phyloP scores from a whole-genome alignment of 1,140 invertebrate species.

The Cyphomyrmex costatus region DNA sequence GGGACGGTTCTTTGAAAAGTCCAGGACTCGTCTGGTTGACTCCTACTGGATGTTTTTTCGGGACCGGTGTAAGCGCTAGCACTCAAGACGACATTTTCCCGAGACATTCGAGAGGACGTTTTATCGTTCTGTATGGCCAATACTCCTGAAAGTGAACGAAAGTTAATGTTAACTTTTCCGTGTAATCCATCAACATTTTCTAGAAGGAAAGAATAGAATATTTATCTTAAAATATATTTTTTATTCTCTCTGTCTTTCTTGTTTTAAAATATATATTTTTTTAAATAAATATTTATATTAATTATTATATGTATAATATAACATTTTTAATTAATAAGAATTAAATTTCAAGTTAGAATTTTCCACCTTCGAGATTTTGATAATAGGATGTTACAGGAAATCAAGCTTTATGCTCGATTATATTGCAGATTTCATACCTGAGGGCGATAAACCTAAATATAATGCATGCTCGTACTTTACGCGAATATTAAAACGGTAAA shows the following conservation, averaged over 20 bases:
- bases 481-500: conserved; percentile 64
- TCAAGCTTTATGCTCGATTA: conserved; percentile 4
- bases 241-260: background rate
- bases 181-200: background rate
- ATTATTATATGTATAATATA: background rate
- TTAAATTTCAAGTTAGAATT: background rate
- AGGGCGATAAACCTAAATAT: conserved; percentile 58
- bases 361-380: background rate
- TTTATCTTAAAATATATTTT: background rate
- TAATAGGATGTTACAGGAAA: background rate
- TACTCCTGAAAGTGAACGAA: conserved; percentile 68
- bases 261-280: background rate
- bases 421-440: background rate
- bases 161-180: background rate
- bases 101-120: conserved; percentile 75
- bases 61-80: conserved; percentile 78
- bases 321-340: background rate
- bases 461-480: conserved; percentile 31
- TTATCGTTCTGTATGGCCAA: conserved; percentile 82
- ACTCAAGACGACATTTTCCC: conserved; percentile 79
- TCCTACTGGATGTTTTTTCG: conserved; percentile 76
- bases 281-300: background rate
- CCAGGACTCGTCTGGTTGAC: conserved; percentile 58
- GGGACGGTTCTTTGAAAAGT: conserved; percentile 78
- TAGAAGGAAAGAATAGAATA: background rate